phyloP scores from a whole-genome alignment of 2,113 vertebrate species.

The Thunnus maccoyii region DNA sequence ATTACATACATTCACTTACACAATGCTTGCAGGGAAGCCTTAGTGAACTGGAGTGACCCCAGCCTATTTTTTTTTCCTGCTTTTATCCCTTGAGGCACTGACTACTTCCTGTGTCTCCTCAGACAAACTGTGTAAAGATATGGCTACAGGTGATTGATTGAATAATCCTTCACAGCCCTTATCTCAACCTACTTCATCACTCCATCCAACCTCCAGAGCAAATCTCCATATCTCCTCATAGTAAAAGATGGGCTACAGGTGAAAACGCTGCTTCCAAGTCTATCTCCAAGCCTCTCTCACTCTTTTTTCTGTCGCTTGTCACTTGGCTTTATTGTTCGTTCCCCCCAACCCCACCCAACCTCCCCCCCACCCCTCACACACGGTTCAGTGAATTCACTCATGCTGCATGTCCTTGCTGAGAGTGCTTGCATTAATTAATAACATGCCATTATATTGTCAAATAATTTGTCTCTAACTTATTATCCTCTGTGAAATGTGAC shows the following conservation, averaged over 20 bases:
- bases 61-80: slow-evolving; percentile 27
- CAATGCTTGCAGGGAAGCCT: slow-evolving; percentile 24
- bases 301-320: slow-evolving; percentile 20
- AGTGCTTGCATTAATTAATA: slow-evolving; percentile 8
- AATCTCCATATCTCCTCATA: slow-evolving; percentile 65
- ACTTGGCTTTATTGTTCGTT: neutral
- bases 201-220: slow-evolving; percentile 59
- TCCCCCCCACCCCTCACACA: neutral
- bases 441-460: neutral
- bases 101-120: slow-evolving; percentile 64
- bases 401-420: neutral
- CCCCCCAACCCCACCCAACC: neutral
- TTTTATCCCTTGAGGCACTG: slow-evolving; percentile 57
- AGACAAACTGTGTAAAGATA: slow-evolving; percentile 70
- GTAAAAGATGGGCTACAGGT: slow-evolving; percentile 52
- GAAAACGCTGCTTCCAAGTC: slow-evolving; percentile 33
- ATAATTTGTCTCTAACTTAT: slow-evolving; percentile 28
- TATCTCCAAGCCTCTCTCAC: slow-evolving; percentile 15
- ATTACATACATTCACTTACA: slow-evolving; percentile 40
- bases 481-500: slow-evolving; percentile 8
- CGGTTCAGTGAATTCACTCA: slow-evolving; percentile 16
- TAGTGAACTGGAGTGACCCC: slow-evolving; percentile 43
- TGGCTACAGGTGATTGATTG: slow-evolving; percentile 77
- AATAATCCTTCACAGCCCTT: slow-evolving; percentile 74
- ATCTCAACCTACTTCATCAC: slow-evolving; percentile 71